Conservation (phyloP, 2,888 invertebrate genomes). For the Drosophila subquinaria region DNA sequence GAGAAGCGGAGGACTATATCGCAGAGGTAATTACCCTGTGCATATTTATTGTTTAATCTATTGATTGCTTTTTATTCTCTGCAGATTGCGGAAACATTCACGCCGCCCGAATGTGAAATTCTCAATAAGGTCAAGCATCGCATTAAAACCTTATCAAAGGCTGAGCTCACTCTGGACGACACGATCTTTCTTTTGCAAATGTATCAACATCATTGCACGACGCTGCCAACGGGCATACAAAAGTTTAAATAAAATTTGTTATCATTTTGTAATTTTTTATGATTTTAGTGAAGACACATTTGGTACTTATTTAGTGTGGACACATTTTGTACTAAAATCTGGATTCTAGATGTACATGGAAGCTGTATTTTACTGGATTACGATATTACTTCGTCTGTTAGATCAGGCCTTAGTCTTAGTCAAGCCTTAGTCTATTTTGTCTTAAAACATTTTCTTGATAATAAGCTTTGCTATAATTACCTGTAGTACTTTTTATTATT, state of each 20-base stretch:
- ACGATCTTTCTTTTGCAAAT: conserved; percentile 93
- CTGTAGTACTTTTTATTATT: no score
- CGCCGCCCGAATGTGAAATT: conserved; percentile 92
- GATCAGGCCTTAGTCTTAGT: background rate
- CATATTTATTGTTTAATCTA: background rate
- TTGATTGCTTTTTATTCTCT: conserved; percentile 8
- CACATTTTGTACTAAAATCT: background rate
- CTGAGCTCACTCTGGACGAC: conserved; percentile 93
- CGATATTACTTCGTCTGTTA: conserved; percentile 15
- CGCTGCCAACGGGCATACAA: conserved; percentile 61
- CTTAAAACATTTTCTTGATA: no score
- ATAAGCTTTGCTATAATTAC: no score
- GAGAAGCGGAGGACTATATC: conserved; percentile 92
- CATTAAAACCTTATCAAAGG: conserved; percentile 91
- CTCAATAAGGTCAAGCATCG: conserved; percentile 90
- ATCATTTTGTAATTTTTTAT: background rate
- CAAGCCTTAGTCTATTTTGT: background rate
- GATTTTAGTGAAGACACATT: background rate
- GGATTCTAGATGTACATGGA: no score
- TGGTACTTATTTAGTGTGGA: background rate
- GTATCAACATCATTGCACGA: conserved; percentile 88
- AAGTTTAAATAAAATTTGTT: conserved; percentile 62
- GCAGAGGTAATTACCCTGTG: conserved; percentile 88
- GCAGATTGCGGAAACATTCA: conserved; percentile 90
- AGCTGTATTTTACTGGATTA: conserved; percentile 16